Percentiles rank a stretch among this genome's conserved stretches.
Conservation (phyloP, 2,888 invertebrate genomes). For the Germaria angustata region DNA sequence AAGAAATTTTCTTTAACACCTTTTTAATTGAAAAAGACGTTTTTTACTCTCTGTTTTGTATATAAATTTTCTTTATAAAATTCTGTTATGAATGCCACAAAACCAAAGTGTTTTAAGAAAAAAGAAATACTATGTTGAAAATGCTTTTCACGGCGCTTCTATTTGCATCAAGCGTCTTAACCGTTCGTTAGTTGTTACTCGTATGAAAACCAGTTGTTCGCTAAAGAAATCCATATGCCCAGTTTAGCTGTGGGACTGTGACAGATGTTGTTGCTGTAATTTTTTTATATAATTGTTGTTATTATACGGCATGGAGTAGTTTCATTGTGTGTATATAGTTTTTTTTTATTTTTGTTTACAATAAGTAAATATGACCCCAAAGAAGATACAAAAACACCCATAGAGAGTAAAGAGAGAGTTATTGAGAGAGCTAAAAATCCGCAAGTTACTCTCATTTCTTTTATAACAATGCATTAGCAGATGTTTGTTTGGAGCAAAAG, state of each 20-base stretch:
- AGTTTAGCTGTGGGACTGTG: conserved; percentile 30
- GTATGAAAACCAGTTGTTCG: conserved; percentile 62
- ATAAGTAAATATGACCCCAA: conserved; percentile 33
- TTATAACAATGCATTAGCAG: not conserved
- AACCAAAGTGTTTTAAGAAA: conserved; percentile 46
- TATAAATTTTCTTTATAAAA: not conserved
- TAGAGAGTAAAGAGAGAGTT: no score
- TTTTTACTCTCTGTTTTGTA: conserved; percentile 49
- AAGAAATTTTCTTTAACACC: conserved; percentile 10
- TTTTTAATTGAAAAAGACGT: not conserved
- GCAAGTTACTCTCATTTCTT: not conserved
- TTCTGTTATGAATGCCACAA: conserved; percentile 34
- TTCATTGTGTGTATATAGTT: not conserved
- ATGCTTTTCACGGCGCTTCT: conserved; percentile 49
- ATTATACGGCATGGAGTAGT: conserved; percentile 19
- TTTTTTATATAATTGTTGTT: conserved; percentile 1
- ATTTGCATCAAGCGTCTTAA: conserved; percentile 63
- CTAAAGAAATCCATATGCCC: conserved; percentile 48
- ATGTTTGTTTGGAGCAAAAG: not conserved
- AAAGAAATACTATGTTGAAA: not conserved
- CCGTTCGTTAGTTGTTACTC: conserved; percentile 63
- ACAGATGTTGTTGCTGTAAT: conserved; percentile 9
- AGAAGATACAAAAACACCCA: conserved; percentile 3
- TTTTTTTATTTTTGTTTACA: conserved; percentile 46
- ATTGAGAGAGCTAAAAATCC: not conserved